Evolutionary conservation across 1,140 invertebrate species (phyloP), one percentile per base, ranked within the genome.

Genomic region (Cydia strobilella): DNA sequence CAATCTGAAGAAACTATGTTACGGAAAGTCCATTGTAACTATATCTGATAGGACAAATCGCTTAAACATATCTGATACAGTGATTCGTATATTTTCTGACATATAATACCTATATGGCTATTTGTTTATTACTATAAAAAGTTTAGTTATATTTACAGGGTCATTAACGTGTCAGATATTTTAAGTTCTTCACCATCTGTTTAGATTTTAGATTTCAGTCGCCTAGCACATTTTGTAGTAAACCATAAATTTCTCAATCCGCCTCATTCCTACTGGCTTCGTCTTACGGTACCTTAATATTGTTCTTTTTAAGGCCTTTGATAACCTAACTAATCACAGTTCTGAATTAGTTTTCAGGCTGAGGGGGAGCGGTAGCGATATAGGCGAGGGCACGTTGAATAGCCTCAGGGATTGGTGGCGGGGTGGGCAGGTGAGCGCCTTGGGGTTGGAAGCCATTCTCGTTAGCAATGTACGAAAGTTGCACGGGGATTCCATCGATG

Each of bases 401-500:
- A 7, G 94, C 95, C 76, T 94, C 94, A 20, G 95, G 95, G 76
- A 95, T 94, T 35, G 95, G 95, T 1, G 95, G 95, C 27, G 96
- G 94, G 35, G 95, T 96, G 18, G 95, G 95, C 6, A 95, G 84
- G 86, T 95, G 94, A 51, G 92, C 93, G 42, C 95, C 95, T 81
- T 94, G 89, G 20, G 94, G 94, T 73, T 94, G 93, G 90, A 93
- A 95, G 74, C 94, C 95, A 62, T 94, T 90, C 80, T 94, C 93
- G 74, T 94, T 91, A 35, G 95, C 95, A 27, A 94, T 89, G 90
- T 96, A 97, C n/a, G 94, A 94, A 54, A 97, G 93, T 76, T 94
- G 93, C 75, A 96, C 95, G 69, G 79, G 80, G 51, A 76, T 62
- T 6, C 89, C 90, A 45, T 96, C 95, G 18, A 95, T 94, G 76